These are phyloP conservation scores for Xyliphius kryptos DNA, from an alignment of 2,113 vertebrate species.

Conservation along the genomic window DNA sequence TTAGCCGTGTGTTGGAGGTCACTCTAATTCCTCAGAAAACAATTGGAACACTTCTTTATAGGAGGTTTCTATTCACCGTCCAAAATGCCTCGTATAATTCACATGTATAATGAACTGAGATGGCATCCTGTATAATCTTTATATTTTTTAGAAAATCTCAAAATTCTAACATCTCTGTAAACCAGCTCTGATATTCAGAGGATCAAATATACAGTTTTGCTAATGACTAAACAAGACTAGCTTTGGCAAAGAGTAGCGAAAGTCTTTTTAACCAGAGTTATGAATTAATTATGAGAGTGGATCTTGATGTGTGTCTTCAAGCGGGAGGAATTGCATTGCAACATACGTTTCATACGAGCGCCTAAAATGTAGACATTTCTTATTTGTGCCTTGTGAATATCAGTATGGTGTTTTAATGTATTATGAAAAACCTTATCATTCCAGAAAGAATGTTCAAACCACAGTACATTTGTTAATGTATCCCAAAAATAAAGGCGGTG, in stretches of 20 bases:
- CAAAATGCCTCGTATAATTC: too few species aligned
- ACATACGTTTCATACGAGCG: slow-evolving; percentile 17
- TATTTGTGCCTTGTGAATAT: slow-evolving; percentile 21
- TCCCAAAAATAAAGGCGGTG: too few species aligned
- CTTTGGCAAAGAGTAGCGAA: slow-evolving; percentile 18
- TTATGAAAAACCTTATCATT: slow-evolving; percentile 50
- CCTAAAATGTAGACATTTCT: slow-evolving; percentile 21
- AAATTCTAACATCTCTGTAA: too few species aligned
- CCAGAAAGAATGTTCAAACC: slow-evolving; percentile 21
- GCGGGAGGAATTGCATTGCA: slow-evolving; percentile 27
- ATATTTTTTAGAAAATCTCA: too few species aligned
- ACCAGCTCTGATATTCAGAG: too few species aligned
- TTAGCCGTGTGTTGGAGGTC: too few species aligned
- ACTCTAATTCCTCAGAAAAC: too few species aligned
- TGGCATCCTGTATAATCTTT: too few species aligned
- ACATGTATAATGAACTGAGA: too few species aligned
- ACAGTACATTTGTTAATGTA: slow-evolving; percentile 20
- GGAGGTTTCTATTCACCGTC: too few species aligned
- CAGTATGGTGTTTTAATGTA: slow-evolving; percentile 56
- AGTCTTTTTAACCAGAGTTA: slow-evolving; percentile 61
- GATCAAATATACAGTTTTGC: slow-evolving; percentile 16
- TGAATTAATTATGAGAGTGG: slow-evolving; percentile 40
- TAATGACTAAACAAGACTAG: slow-evolving; percentile 16
- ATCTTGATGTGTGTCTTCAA: slow-evolving; percentile 36
- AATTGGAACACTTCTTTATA: too few species aligned